Base-by-base conservation (phyloP, 1,140 invertebrate species). In the Drosophila sulfurigaster region DNA sequence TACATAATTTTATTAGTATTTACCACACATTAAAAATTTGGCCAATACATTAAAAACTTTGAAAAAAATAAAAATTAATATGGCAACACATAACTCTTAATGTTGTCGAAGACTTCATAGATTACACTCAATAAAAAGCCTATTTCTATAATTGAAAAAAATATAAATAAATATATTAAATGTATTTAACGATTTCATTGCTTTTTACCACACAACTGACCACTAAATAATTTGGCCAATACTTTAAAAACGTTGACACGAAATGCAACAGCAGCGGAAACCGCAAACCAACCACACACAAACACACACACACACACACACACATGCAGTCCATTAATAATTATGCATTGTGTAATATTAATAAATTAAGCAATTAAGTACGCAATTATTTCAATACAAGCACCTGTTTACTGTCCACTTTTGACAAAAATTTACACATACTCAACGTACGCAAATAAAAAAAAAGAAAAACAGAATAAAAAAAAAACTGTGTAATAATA, bases 341-440 rank as follows among this genome's bases (percentile, higher is more conserved):
- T 59, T 58, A 80, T 65, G 57, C 68, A 71, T 83, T 83, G 79
- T 90, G 79, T 71, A 89, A 86, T 91, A 71, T 87, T 78, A 78
- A 91, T 90, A 83, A 87, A 91, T 90, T 78, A 74, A 80, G 74
- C 87, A 91, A 91, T 90, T 87, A 90, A 90, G 74, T 63, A 63
- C 48, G 73, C 73, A 86, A 74, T 81, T 91, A 90, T 82, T 74
- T 81, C 66, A 79, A 79, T 82, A 43, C 71, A 76, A 70, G 83
- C 72, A 54, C 45, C 49, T 79, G 77, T 81, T 79, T 73, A 67
- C 51, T 68, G 60, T 73, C 43, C 75, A 74, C 75, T 59, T 68
- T 69, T 76, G 52, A 69, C 69, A 80, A 72, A 25, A 68, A 56
- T 75, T 52, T 52, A 66, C 72, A 78, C 48, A 69, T 35, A 46